A percentile compares a stretch with the other conserved stretches of the same genome.
Conservation (phyloP, 2,113 vertebrate species). For the Tragelaphus scriptus region DNA sequence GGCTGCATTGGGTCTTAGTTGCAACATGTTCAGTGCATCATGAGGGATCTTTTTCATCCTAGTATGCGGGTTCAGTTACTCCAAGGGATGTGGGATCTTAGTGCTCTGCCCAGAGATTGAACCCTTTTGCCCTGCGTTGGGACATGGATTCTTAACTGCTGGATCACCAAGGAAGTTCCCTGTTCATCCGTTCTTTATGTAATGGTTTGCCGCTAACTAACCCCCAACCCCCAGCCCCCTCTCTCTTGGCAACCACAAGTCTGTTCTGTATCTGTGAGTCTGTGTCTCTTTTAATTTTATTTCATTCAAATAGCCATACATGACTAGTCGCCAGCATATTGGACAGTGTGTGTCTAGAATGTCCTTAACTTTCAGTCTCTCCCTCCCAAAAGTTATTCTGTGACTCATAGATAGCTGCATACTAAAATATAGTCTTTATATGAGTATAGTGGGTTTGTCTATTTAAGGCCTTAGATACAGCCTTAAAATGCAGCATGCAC, state of each 20-base stretch:
- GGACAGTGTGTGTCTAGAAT: rapidly evolving
- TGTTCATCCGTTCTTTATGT: not conserved
- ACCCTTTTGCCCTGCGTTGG: not conserved
- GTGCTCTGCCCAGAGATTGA: not conserved
- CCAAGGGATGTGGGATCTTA: not conserved
- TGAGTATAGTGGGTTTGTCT: not conserved
- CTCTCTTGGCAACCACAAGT: not conserved
- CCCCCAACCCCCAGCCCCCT: not conserved
- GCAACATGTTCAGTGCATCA: not conserved
- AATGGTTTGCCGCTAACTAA: not conserved
- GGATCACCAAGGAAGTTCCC: not conserved
- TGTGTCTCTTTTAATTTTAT: not conserved
- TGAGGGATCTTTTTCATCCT: rapidly evolving
- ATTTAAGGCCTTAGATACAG: not conserved
- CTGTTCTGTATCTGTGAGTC: not conserved
- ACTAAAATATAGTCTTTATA: not conserved
- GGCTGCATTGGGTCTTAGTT: not conserved
- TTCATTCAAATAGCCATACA: not conserved
- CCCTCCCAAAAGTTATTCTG: not conserved
- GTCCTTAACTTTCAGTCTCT: not conserved
- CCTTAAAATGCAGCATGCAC: not conserved
- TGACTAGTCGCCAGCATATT: not conserved
- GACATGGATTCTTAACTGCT: not conserved
- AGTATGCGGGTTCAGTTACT: rapidly evolving
- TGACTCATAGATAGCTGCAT: not conserved